Percentiles rank a stretch among this genome's conserved stretches.
Evolutionary conservation across 2,113 vertebrate genomes (phyloP).

Genomic region (Vidua macroura): DNA sequence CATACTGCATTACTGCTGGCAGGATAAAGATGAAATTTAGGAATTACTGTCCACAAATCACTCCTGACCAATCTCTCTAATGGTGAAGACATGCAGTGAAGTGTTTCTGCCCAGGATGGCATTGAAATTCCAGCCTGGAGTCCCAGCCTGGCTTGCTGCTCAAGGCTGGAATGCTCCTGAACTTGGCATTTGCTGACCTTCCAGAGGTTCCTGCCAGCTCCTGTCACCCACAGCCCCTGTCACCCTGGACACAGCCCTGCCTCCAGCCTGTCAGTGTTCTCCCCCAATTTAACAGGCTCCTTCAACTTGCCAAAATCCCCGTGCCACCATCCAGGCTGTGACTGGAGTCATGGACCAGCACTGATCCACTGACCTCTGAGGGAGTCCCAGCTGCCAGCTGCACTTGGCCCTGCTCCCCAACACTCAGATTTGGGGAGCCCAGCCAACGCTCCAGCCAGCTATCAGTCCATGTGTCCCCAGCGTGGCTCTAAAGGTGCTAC

Average conservation of each 20-base stretch:
- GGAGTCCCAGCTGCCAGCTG: not conserved
- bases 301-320: not conserved
- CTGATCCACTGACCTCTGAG: not conserved
- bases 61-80: not conserved
- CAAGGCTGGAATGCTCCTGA: not conserved
- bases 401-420: not conserved
- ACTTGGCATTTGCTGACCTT: not conserved
- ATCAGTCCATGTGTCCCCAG: fast-evolving
- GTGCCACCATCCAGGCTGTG: not conserved
- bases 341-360: no score
- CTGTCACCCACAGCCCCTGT: not conserved
- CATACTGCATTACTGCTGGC: fast-evolving
- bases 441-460: not conserved
- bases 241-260: not conserved
- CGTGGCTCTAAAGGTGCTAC: not conserved
- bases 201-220: not conserved
- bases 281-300: not conserved
- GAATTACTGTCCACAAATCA: not conserved
- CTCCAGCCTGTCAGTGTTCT: not conserved
- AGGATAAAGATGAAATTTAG: not conserved
- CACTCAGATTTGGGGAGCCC: not conserved
- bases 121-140: not conserved
- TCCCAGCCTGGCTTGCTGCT: not conserved
- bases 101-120: not conserved
- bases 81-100: not conserved